Evolutionary conservation across 2,797 vertebrate species (phyloP).

Genomic region (Chelonia mydas): DNA sequence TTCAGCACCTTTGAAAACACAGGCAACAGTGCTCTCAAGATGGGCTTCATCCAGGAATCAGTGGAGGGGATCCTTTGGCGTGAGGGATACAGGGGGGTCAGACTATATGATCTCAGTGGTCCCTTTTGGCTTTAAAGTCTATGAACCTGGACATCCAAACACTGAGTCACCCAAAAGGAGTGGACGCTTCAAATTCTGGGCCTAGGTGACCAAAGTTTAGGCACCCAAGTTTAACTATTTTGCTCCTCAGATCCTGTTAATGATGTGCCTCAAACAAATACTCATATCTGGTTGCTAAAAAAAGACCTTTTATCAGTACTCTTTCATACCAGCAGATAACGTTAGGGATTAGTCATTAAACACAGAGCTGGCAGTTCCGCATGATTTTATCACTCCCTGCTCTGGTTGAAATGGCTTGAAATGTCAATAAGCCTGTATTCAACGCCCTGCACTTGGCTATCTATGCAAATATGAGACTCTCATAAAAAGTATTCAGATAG

Average conservation of each 20-base stretch:
- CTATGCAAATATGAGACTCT: not conserved
- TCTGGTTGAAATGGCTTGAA: not conserved
- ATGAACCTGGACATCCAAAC: not conserved
- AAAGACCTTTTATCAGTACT: not conserved
- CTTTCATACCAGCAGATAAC: not conserved
- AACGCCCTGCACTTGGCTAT: not conserved
- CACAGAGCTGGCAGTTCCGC: not conserved
- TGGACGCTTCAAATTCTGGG: not conserved
- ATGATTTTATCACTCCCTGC: not conserved
- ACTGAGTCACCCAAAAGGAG: not conserved
- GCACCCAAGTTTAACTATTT: not conserved
- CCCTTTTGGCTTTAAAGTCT: not conserved
- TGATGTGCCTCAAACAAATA: not conserved
- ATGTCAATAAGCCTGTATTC: not conserved
- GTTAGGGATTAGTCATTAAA: not conserved
- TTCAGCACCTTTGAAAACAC: not conserved
- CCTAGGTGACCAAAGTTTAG: not conserved
- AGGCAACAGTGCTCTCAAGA: rapidly evolving
- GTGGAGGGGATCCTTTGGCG: rapidly evolving
- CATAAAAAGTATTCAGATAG: rapidly evolving
- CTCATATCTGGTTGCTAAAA: not conserved
- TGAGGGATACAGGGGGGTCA: not conserved
- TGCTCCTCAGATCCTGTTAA: not conserved
- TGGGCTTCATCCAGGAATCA: not conserved
- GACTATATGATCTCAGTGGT: not conserved